phyloP scores from a whole-genome alignment of 2,888 invertebrate genomes.

The Parthenolecanium corni region DNA sequence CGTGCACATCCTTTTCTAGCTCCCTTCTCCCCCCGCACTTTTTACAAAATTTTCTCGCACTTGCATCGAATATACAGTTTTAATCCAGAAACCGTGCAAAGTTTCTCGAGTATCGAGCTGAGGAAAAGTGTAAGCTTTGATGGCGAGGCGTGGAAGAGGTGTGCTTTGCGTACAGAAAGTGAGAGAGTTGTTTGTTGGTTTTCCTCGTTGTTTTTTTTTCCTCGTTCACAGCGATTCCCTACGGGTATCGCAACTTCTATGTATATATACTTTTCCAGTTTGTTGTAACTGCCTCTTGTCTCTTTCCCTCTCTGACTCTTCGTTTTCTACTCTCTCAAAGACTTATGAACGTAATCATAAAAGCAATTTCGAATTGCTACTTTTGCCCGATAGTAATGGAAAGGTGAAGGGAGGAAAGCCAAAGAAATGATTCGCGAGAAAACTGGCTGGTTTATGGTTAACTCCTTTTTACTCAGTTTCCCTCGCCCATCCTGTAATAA shows the following conservation, averaged over 20 bases:
- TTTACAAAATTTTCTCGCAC: no score
- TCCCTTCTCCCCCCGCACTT: constrained; percentile 6
- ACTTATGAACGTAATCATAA: constrained; percentile 24
- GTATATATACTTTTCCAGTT: background rate
- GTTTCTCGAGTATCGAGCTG: no score
- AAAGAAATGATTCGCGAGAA: no score
- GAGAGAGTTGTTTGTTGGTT: no score
- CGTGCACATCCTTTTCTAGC: background rate
- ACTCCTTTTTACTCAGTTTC: background rate
- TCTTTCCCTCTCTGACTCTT: no score
- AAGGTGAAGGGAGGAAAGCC: no score
- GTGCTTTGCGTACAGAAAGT: no score
- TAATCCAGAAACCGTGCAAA: constrained; percentile 10
- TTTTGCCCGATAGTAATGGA: background rate
- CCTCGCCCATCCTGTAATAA: background rate
- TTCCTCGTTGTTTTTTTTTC: background rate
- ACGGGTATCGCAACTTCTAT: constrained; percentile 22
- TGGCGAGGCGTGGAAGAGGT: no score
- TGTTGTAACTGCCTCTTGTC: constrained; percentile 7
- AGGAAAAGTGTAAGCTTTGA: background rate
- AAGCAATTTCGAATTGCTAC: constrained; percentile 22
- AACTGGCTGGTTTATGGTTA: no score
- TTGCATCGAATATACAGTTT: no score
- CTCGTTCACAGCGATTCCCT: constrained; percentile 14
- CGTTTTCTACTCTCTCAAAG: background rate